These are phyloP conservation scores for Elysia chlorotica DNA, from an alignment of 1,140 invertebrate species.

Conservation along the genomic window DNA sequence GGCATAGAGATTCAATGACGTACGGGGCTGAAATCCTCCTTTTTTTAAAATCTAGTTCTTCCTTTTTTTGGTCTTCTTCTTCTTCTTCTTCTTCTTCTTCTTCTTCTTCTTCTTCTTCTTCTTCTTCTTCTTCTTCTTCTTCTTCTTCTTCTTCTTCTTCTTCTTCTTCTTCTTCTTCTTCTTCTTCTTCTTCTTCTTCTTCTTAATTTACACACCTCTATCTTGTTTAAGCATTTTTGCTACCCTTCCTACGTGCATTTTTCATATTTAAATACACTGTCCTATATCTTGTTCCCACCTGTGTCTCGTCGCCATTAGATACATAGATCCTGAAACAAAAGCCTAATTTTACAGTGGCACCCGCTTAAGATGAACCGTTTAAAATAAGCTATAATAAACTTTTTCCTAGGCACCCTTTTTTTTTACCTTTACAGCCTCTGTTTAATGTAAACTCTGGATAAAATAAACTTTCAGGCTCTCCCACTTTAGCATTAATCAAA, in stretches of 20 bases:
- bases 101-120: neutral
- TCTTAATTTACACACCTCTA: neutral
- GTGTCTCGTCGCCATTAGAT: neutral
- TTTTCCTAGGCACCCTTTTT: neutral
- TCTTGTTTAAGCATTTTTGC: neutral
- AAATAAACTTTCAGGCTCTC: neutral
- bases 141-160: neutral
- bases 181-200: neutral
- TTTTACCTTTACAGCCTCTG: neutral
- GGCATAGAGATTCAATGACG: no score
- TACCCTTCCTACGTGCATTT: neutral
- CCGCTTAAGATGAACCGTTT: no score
- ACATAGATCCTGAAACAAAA: neutral
- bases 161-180: neutral
- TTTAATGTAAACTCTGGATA: neutral
- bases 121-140: neutral
- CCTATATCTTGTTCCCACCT: neutral
- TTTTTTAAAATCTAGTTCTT: neutral
- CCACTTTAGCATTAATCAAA: neutral
- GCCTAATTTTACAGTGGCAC: neutral
- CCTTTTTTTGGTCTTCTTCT: neutral
- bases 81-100: neutral
- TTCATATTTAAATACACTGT: neutral
- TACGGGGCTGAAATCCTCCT: neutral
- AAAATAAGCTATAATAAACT: no score